Conservation (phyloP, 2,888 invertebrate genomes). For the Drosophila dives region DNA sequence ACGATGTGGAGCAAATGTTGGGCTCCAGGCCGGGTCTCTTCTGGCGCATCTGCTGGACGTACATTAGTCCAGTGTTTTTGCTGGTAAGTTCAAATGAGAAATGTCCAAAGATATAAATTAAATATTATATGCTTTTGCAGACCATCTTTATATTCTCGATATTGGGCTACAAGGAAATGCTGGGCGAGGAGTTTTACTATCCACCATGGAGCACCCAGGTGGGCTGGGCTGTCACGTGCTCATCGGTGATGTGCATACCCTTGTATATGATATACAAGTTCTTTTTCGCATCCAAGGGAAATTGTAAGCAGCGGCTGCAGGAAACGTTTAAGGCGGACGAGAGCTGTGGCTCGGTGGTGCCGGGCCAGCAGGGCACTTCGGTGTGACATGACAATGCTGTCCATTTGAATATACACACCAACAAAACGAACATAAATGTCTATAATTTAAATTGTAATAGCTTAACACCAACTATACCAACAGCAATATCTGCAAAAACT, state of each 20-base stretch:
- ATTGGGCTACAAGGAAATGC: constrained; percentile 92
- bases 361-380: constrained; percentile 84
- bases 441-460: constrained; percentile 65
- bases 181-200: constrained; percentile 90
- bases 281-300: constrained; percentile 88
- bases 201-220: constrained; percentile 92
- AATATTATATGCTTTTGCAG: constrained; percentile 82
- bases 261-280: constrained; percentile 92
- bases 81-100: constrained; percentile 86
- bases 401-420: constrained; percentile 67
- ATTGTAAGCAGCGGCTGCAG: constrained; percentile 72
- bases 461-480: constrained; percentile 69
- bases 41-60: constrained; percentile 94
- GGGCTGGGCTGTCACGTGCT: constrained; percentile 93
- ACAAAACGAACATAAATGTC: constrained; percentile 57
- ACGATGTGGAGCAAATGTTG: constrained; percentile 93
- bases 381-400: constrained; percentile 84
- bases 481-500: constrained; percentile 42
- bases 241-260: constrained; percentile 94
- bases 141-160: constrained; percentile 93
- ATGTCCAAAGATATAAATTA: too few relatives aligned
- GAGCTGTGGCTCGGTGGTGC: constrained; percentile 81
- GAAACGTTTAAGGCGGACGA: constrained; percentile 81
- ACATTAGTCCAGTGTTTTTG: constrained; percentile 93
- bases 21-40: constrained; percentile 91